A percentile compares a stretch with the other conserved stretches of the same genome.
Evolutionary conservation across 2,113 vertebrate genomes (phyloP).

Genomic region (Oxygymnocypris stewartii): DNA sequence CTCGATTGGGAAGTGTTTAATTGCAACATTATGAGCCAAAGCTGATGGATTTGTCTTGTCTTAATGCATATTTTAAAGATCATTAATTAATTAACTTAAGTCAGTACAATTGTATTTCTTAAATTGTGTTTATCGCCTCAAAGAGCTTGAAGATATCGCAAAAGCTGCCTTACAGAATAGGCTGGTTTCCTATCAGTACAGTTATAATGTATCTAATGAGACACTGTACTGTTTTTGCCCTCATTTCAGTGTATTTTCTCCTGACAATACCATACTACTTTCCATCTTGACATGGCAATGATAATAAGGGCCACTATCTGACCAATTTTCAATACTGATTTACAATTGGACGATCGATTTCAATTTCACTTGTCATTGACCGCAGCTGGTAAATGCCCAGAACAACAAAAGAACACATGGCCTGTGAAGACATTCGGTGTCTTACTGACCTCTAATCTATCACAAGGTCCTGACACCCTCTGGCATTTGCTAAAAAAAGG

Average conservation of each 20-base stretch:
- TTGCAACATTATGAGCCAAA: slow-evolving; percentile 54
- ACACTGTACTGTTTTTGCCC: background rate
- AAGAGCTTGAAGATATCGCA: background rate
- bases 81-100: slow-evolving; percentile 71
- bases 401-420: slow-evolving; percentile 65
- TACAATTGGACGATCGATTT: slow-evolving; percentile 72
- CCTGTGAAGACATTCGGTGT: slow-evolving; percentile 65
- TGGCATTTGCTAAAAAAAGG: slow-evolving; percentile 72
- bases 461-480: slow-evolving; percentile 56
- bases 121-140: slow-evolving; percentile 48
- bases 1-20: slow-evolving; percentile 36
- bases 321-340: slow-evolving; percentile 59
- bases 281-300: slow-evolving; percentile 28
- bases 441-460: slow-evolving; percentile 60
- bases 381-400: slow-evolving; percentile 55
- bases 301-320: slow-evolving; percentile 41
- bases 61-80: slow-evolving; percentile 61
- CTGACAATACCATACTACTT: slow-evolving; percentile 23
- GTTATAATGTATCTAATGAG: background rate
- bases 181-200: background rate
- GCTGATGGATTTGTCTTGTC: slow-evolving; percentile 60
- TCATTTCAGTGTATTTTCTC: slow-evolving; percentile 16
- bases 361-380: slow-evolving; percentile 73
- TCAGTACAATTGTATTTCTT: slow-evolving; percentile 64
- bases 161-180: background rate